Base-by-base conservation (phyloP, 2,797 vertebrate species). In the Meriones psammophilus region DNA sequence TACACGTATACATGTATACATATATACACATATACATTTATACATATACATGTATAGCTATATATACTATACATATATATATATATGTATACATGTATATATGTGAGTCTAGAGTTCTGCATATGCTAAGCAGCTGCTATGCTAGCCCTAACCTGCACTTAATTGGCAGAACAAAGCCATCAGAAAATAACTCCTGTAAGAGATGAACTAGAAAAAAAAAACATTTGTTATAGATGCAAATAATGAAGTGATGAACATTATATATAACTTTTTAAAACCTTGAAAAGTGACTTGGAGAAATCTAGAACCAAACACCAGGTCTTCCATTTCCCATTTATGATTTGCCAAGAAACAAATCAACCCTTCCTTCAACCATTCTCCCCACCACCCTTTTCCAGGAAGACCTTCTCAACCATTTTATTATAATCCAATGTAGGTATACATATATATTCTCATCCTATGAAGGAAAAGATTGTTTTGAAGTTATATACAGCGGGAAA, bases 141-240 rank as follows among this genome's bases (percentile, higher is more conserved):
- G 50, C 15, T 20, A 10, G 12, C 5, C n/a, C 14, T 68, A 58
- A 69, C 77, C 15, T 88, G 15, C 3, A 96, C n/a, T 91, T 81
- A 54, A 85, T 3, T 92, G 26, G 66, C n/a, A 79, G 86, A 94
- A 88, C 18, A 74, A 76, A 64, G 62, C 46, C 10, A 73, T 4
- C 2, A 89, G 92, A 94, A 96, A 93, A 89, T 42, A 87, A 94
- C 77, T 68, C 14, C 36, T 4, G 0, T 46, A 79, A 76, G 8
- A 91, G 42, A 84, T 14, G 71, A 86, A 81, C 86, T 39, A 33
- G 56, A 56, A 8, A 85, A 0, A 0, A 76, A 60, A 2, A 96
- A 94, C 93, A 66, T 78, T 62, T 73, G 46, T 33, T 73, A 6
- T 9, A 84, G n/a, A 69, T 78, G 10, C 76, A 92, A 80, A 64